Evolutionary conservation across 2,113 vertebrate species (phyloP), one percentile per base, ranked within the genome.

Genomic region (Pterophyllum scalare): DNA sequence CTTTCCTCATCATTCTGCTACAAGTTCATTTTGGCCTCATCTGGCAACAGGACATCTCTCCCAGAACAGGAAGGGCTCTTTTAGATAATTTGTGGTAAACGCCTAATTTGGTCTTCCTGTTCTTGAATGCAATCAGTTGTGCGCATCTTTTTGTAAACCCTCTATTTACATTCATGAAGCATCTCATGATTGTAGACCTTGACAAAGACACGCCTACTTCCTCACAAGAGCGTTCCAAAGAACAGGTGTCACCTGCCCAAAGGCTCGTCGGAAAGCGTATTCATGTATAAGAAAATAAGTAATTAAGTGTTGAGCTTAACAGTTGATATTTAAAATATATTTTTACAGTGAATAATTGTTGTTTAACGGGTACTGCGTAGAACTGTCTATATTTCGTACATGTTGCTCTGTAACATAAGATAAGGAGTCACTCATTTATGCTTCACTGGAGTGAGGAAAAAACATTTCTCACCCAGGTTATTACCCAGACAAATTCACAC

Each of bases 61-160:
- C 46, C 67, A 72, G 67, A 72, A 72, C 17, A 31, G 46, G 11
- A 26, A 11, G 52, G 67, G 67, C 46, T 72, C 6, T 46, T 54
- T 72, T 28, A 31, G 67, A 72, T 54, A 26, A 31, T 72, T 72
- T 54, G 24, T 72, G 67, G 67, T 54, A 72, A 72, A 54, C n/a
- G 65, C 43, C 43, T 49, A 54, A 54, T 72, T 26, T 72, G 26
- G 46, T 14, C 3, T 72, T 72, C 67, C 46, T 72, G 46, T 54
- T 31, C 26, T 72, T 31, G 26, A 72, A 54, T 31, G 46, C 17
- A 72, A 54, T 54, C 67, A 72, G 46, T 31, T 10, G 46, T 72
- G 43, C 17, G 2, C 19, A 72, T 54, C 46, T 31, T 72, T 31
- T 52, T 72, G 26, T 52, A 72, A 72, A 49, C 11, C 43, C 17